phyloP scores from a whole-genome alignment of 1,140 invertebrate species.

The Episyrphus balteatus region DNA sequence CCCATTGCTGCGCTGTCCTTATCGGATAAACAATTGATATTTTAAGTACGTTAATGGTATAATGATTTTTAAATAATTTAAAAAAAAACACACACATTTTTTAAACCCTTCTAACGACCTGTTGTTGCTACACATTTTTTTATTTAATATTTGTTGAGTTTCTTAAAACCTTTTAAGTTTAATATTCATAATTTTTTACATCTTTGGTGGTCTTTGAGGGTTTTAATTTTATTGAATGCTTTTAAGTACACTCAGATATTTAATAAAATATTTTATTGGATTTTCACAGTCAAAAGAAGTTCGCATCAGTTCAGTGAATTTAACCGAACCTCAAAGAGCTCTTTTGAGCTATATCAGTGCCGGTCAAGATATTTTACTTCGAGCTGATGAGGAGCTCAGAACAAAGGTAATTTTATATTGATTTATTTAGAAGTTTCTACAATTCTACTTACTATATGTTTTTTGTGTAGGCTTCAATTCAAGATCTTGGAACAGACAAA shows the following conservation, averaged over 20 bases:
- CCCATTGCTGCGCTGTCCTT: no score
- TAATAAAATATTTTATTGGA: not conserved
- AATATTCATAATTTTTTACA: no score
- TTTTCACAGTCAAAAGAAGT: constrained; percentile 67
- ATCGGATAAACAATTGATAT: no score
- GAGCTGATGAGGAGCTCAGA: constrained; percentile 72
- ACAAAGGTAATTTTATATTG: constrained; percentile 34
- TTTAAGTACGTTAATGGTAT: no score
- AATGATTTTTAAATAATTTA: no score
- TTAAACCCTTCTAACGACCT: no score
- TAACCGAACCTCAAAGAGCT: constrained; percentile 84
- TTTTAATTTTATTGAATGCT: no score
- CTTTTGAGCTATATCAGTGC: constrained; percentile 80
- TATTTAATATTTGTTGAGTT: no score
- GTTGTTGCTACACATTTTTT: no score
- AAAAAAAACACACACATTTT: no score
- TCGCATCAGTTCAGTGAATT: constrained; percentile 62
- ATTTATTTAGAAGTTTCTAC: not conserved
- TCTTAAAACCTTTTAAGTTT: no score
- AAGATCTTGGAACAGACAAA: constrained; percentile 71
- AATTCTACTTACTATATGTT: not conserved
- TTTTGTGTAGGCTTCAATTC: constrained; percentile 54
- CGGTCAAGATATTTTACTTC: constrained; percentile 73
- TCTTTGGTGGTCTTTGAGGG: no score
- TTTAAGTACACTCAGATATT: not conserved